A percentile compares a stretch with the other conserved stretches of the same genome.
Conservation (phyloP, 2,888 invertebrate species). For the Cactoblastis cactorum region DNA sequence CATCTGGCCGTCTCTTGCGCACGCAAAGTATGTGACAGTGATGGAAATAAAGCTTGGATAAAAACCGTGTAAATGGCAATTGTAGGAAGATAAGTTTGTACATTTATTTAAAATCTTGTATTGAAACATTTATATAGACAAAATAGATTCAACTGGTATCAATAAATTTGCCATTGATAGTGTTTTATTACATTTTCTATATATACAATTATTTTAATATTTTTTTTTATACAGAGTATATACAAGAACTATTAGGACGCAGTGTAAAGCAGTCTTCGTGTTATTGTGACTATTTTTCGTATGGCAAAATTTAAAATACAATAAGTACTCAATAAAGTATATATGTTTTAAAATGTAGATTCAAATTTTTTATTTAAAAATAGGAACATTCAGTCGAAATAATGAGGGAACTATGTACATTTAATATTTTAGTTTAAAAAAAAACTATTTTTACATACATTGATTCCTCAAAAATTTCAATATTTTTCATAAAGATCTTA, state of each 20-base stretch:
- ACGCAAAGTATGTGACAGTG: no score
- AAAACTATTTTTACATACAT: background rate
- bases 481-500: no score
- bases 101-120: no score
- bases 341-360: background rate
- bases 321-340: background rate
- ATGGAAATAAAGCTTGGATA: no score
- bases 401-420: background rate
- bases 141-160: background rate
- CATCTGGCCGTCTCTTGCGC: no score
- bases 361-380: background rate
- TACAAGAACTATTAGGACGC: slow-evolving; percentile 3
- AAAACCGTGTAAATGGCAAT: no score
- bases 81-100: no score
- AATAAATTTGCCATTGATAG: background rate
- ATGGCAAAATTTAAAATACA: background rate
- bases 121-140: background rate
- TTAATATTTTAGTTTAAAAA: background rate
- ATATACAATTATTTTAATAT: background rate
- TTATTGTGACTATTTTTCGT: slow-evolving; percentile 3
- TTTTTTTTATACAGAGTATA: slow-evolving; percentile 3
- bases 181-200: background rate
- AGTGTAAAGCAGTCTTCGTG: background rate
- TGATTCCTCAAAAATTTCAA: no score
- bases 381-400: slow-evolving; percentile 4